Percentiles rank a stretch among this genome's conserved stretches.
phyloP scores from a whole-genome alignment of 2,797 vertebrate genomes.

The Sciaenops ocellatus region DNA sequence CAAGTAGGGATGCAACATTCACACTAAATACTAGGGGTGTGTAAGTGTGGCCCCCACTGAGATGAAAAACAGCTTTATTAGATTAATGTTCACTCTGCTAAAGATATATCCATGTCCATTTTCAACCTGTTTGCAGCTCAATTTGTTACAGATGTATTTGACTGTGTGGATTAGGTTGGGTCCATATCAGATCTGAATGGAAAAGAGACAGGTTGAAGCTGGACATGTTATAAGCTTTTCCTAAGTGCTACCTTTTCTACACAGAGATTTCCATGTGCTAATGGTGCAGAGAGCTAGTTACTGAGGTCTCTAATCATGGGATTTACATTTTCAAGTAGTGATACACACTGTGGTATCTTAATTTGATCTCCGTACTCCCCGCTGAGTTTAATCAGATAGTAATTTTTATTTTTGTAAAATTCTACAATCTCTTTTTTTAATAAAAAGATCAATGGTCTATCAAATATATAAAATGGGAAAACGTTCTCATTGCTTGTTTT shows the following conservation, averaged over 20 bases:
- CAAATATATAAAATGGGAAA: not conserved
- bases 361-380: not conserved
- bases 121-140: slow-evolving; percentile 16
- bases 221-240: not conserved
- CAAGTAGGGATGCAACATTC: slow-evolving; percentile 65
- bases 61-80: slow-evolving; percentile 66
- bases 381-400: not conserved
- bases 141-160: slow-evolving; percentile 20
- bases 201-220: slow-evolving; percentile 8
- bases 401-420: slow-evolving; percentile 1
- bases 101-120: slow-evolving; percentile 42
- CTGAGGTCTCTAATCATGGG: not conserved
- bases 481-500: not conserved
- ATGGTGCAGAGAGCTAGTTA: not conserved
- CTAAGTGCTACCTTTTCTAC: not conserved
- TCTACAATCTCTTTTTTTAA: not conserved
- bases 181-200: slow-evolving; percentile 3
- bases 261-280: not conserved
- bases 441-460: not conserved
- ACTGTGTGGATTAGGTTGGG: slow-evolving; percentile 20
- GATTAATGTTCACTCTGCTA: slow-evolving; percentile 51
- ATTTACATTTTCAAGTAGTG: slow-evolving; percentile 4
- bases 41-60: slow-evolving; percentile 48
- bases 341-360: not conserved
- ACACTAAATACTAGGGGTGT: slow-evolving; percentile 45